A percentile compares a stretch with the other conserved stretches of the same genome.
Evolutionary conservation across 2,888 invertebrate species (phyloP).

Genomic region (Mesorhabditis sp.): DNA sequence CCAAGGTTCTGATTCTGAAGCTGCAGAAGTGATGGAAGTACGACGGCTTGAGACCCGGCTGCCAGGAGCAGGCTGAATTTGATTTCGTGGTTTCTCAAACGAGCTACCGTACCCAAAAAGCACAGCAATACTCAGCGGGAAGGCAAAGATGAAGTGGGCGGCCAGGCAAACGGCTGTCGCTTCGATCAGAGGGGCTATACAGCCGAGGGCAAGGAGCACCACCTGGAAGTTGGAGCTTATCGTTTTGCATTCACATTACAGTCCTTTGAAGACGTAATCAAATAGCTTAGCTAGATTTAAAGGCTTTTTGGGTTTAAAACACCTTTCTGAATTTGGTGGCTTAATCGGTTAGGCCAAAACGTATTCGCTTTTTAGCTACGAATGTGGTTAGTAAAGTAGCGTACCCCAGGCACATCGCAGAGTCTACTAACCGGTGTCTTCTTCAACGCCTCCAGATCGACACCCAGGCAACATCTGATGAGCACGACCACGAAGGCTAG

Average conservation of each 20-base stretch:
- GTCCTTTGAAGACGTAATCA: neutral
- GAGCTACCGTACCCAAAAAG: neutral
- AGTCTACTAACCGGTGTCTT: slow-evolving; percentile 3
- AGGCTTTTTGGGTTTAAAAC: no score
- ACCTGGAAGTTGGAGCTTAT: neutral
- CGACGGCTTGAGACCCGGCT: neutral
- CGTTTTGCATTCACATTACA: neutral
- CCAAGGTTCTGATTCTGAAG: neutral
- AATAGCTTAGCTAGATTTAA: no score
- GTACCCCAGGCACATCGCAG: neutral
- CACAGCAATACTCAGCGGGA: neutral
- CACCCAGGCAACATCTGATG: neutral
- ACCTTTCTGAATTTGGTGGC: neutral
- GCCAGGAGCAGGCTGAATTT: neutral
- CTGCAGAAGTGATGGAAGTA: neutral
- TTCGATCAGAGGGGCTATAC: neutral
- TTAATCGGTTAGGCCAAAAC: neutral
- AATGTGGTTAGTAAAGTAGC: neutral
- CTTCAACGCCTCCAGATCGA: neutral
- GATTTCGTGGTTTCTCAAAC: neutral
- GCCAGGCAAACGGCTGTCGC: slow-evolving; percentile 3
- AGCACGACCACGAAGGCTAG: neutral
- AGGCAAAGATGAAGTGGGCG: slow-evolving; percentile 4
- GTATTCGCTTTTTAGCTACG: neutral
- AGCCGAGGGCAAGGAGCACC: neutral